Percentiles rank a stretch among this genome's conserved stretches.
Evolutionary conservation across 2,888 invertebrate species (phyloP).

Genomic region (Salpingus planirostris): DNA sequence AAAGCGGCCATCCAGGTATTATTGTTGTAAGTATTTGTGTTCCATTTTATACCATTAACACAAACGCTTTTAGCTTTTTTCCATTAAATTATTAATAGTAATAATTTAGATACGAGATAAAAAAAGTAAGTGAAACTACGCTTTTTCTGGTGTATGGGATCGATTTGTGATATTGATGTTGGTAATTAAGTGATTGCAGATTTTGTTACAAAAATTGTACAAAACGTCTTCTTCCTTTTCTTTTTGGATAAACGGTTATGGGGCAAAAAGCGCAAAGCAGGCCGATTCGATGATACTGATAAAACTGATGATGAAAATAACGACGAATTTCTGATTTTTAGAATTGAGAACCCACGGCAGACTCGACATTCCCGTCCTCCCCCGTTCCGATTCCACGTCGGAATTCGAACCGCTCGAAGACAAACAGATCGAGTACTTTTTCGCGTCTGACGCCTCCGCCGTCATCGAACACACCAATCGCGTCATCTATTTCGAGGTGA

Average conservation of each 20-base stretch:
- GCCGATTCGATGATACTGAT: too few species aligned
- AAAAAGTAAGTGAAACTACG: too few species aligned
- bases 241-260: too few species aligned
- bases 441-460: slow-evolving; percentile 98
- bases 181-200: too few species aligned
- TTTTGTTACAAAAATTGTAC: too few species aligned
- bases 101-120: too few species aligned
- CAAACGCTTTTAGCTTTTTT: slow-evolving; percentile 15
- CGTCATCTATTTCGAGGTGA: slow-evolving; percentile 95
- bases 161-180: slow-evolving; percentile 8
- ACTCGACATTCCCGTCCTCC: slow-evolving; percentile 58
- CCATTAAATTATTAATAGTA: too few species aligned
- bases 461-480: slow-evolving; percentile 99
- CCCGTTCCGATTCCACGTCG: slow-evolving; percentile 78
- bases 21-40: slow-evolving; percentile 25
- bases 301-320: too few species aligned
- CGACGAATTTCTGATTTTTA: slow-evolving; percentile 25
- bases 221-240: too few species aligned
- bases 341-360: slow-evolving; percentile 59
- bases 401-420: slow-evolving; percentile 88
- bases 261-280: too few species aligned
- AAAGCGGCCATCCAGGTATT: slow-evolving; percentile 39
- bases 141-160: slow-evolving; percentile 5
- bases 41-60: slow-evolving; percentile 1
- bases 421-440: slow-evolving; percentile 95